Percentiles rank a stretch among this genome's conserved stretches.
Evolutionary conservation across 2,797 vertebrate species (phyloP).

Genomic region (Varecia variegata): DNA sequence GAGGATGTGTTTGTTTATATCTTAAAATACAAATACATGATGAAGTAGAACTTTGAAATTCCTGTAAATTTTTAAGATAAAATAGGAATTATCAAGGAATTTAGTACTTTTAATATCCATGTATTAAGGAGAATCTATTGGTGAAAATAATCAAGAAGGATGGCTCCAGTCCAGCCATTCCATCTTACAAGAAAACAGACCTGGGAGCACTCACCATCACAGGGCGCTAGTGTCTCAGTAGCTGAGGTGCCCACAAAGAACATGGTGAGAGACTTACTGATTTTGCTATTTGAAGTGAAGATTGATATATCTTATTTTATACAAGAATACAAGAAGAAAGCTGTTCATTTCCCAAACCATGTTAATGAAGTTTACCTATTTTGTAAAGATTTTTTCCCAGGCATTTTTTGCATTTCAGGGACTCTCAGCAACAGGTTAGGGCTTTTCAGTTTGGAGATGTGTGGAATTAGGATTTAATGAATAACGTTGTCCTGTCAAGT

Average conservation of each 20-base stretch:
- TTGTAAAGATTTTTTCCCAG: background rate
- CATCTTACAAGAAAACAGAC: background rate
- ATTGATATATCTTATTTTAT: background rate
- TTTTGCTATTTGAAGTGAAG: background rate
- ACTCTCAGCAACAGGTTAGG: background rate
- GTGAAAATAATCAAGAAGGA: background rate
- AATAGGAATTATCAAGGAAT: background rate
- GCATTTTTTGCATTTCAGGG: background rate
- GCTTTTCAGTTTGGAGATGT: background rate
- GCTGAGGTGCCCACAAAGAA: background rate
- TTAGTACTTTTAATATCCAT: background rate
- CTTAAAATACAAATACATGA: background rate
- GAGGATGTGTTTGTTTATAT: background rate
- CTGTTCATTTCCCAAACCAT: background rate
- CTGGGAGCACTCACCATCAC: background rate
- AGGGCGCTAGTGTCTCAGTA: background rate
- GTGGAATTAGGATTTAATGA: background rate
- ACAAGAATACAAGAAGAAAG: background rate
- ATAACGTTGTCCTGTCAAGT: background rate
- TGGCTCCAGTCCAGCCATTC: background rate
- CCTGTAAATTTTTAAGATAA: background rate
- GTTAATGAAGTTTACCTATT: background rate
- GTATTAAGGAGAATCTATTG: background rate
- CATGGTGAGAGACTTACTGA: background rate
- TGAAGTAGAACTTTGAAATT: background rate